Evolutionary conservation across 2,797 vertebrate genomes (phyloP).

Genomic region (Sarcoramphus papa): DNA sequence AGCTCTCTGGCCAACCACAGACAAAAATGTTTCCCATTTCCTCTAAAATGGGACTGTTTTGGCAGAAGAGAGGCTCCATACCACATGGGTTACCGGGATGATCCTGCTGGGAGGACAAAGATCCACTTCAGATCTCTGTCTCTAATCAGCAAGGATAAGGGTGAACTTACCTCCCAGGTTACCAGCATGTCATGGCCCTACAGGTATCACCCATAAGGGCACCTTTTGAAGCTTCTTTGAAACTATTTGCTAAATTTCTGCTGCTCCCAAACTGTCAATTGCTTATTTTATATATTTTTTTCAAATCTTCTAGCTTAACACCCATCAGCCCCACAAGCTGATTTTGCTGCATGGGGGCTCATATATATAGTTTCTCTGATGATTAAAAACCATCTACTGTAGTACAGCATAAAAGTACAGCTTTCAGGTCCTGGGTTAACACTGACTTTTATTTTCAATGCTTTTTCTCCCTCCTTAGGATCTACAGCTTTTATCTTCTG

Average conservation of each 20-base stretch:
- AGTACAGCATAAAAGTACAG: not conserved
- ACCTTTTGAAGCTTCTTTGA: not conserved
- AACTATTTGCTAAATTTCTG: not conserved
- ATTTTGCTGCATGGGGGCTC: not conserved
- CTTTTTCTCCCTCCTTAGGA: not conserved
- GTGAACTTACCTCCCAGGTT: not conserved
- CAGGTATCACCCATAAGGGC: rapidly evolving
- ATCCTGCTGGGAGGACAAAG: not conserved
- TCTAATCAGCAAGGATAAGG: not conserved
- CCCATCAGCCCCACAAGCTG: not conserved
- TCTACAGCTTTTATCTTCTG: not conserved
- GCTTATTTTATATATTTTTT: not conserved
- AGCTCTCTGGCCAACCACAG: not conserved
- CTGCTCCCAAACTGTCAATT: not conserved
- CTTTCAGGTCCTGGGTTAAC: not conserved
- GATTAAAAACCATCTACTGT: not conserved
- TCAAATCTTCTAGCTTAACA: not conserved
- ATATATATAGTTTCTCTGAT: not conserved
- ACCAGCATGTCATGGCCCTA: not conserved
- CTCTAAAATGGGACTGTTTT: not conserved
- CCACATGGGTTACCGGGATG: not conserved
- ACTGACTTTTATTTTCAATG: not conserved
- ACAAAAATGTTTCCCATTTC: not conserved
- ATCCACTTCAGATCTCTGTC: not conserved
- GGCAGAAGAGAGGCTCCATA: not conserved